Conservation (phyloP, 2,797 vertebrate species). For the Pelobates cultripes region DNA sequence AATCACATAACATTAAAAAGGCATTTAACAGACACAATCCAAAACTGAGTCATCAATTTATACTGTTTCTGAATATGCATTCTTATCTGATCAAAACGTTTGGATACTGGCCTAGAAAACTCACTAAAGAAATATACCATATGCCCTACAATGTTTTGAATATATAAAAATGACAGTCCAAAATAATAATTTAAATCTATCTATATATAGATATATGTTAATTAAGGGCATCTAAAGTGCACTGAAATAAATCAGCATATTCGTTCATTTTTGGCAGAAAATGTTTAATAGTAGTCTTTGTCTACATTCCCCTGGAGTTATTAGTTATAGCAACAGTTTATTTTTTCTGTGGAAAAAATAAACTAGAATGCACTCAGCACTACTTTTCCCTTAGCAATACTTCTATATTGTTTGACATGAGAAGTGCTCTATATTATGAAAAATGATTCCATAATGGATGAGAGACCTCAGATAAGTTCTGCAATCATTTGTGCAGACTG, state of each 20-base stretch:
- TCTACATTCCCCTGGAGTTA: conserved; percentile 87
- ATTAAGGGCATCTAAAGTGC: conserved; percentile 44
- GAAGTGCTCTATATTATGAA: conserved; percentile 82
- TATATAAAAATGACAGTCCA: not conserved
- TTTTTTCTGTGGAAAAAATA: conserved; percentile 91
- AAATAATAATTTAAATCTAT: not conserved
- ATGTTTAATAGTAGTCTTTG: conserved; percentile 69
- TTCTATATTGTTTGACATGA: conserved; percentile 89
- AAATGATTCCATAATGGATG: conserved; percentile 85
- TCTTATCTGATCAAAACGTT: not conserved
- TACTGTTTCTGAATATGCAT: not conserved
- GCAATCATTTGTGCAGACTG: conserved; percentile 66
- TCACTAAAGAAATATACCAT: conserved; percentile 17
- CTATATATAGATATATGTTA: conserved; percentile 30
- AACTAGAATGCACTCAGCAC: conserved; percentile 79
- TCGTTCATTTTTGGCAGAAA: conserved; percentile 77
- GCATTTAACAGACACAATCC: not conserved
- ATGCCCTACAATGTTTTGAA: not conserved
- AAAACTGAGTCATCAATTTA: not conserved
- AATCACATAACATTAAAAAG: not conserved
- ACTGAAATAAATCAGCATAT: conserved; percentile 60
- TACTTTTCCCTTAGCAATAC: conserved; percentile 69
- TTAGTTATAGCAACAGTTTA: conserved; percentile 93
- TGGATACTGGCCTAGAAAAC: not conserved
- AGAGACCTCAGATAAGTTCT: conserved; percentile 73